These are phyloP conservation scores for Platerodrilus igneus DNA, from an alignment of 2,888 invertebrate species.

Conservation along the genomic window DNA sequence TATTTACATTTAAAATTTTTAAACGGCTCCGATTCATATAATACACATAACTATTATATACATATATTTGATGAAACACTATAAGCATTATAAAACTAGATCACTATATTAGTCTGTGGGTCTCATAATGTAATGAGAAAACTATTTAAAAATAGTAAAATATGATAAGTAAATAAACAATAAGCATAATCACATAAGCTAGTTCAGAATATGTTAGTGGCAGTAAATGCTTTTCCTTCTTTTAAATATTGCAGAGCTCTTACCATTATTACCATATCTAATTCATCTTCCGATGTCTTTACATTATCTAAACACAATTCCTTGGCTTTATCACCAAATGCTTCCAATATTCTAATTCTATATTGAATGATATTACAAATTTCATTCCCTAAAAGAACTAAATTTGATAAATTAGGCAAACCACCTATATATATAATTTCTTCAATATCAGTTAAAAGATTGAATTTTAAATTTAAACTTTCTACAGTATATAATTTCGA, in stretches of 20 bases:
- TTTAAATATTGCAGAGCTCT: constrained; percentile 82
- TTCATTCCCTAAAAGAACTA: constrained; percentile 83
- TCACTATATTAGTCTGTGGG: too few relatives aligned
- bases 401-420: constrained; percentile 79
- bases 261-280: constrained; percentile 87
- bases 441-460: constrained; percentile 71
- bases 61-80: too few relatives aligned
- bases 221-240: too few relatives aligned
- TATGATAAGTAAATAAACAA: too few relatives aligned
- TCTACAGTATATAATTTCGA: constrained; percentile 81
- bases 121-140: too few relatives aligned
- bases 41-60: too few relatives aligned
- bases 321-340: constrained; percentile 75
- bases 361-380: constrained; percentile 84
- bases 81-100: too few relatives aligned
- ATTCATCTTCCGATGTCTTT: constrained; percentile 77
- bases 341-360: constrained; percentile 81
- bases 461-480: constrained; percentile 80
- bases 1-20: too few relatives aligned
- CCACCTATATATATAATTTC: constrained; percentile 76
- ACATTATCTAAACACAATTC: constrained; percentile 86
- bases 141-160: too few relatives aligned
- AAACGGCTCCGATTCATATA: too few relatives aligned
- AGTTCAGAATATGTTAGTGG: too few relatives aligned
- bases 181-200: too few relatives aligned